Evolutionary conservation across 2,113 vertebrate genomes (phyloP).

Genomic region (Psittacula cyanocephala): DNA sequence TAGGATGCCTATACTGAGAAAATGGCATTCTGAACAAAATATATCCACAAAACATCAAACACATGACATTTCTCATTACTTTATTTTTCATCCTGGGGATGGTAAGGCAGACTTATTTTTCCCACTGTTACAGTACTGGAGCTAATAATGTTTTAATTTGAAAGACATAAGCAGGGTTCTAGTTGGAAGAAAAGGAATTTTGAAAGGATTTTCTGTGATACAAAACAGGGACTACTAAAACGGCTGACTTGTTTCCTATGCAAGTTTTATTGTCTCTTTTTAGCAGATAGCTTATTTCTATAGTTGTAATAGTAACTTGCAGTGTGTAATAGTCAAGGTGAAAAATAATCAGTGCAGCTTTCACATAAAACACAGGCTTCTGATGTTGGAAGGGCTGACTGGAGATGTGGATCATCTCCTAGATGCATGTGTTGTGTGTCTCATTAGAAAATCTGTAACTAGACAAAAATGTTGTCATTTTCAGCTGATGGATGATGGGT

Average conservation of each 20-base stretch:
- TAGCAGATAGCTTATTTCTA: background rate
- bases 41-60: background rate
- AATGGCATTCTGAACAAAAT: background rate
- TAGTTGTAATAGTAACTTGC: background rate
- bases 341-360: background rate
- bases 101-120: background rate
- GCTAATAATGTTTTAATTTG: background rate
- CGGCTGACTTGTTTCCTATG: background rate
- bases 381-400: background rate
- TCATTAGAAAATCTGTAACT: background rate
- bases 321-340: background rate
- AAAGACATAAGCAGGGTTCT: background rate
- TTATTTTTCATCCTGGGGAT: background rate
- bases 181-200: background rate
- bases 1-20: background rate
- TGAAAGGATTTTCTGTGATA: background rate
- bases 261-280: background rate
- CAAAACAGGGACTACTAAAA: background rate
- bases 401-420: background rate
- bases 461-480: background rate
- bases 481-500: background rate
- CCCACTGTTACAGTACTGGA: background rate
- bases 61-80: background rate
- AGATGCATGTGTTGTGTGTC: rapidly evolving
- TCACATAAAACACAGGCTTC: background rate